A percentile compares a stretch with the other conserved stretches of the same genome.
Conservation (phyloP, 2,113 vertebrate species). For the Alectura lathami region DNA sequence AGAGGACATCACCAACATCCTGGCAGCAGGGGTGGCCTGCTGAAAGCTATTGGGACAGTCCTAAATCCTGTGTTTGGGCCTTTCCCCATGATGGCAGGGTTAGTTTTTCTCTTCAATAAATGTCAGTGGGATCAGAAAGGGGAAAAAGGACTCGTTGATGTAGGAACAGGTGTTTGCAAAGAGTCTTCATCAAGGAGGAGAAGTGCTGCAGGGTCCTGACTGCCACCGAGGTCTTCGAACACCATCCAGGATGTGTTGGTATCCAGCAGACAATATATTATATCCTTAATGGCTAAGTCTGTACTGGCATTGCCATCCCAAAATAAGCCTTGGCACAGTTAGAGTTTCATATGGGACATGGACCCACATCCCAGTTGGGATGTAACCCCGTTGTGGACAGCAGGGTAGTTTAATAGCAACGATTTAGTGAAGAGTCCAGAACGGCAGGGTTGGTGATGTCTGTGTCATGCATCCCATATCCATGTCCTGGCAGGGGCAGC, state of each 20-base stretch:
- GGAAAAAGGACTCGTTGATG: not conserved
- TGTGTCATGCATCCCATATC: not conserved
- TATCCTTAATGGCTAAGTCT: not conserved
- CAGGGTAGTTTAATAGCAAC: not conserved
- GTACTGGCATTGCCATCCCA: not conserved
- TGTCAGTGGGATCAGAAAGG: not conserved
- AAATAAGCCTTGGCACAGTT: not conserved
- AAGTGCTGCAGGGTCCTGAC: not conserved
- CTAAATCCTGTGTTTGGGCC: not conserved
- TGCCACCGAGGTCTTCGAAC: not conserved
- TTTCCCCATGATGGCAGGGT: not conserved
- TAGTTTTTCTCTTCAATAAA: not conserved
- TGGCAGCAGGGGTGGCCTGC: rapidly evolving
- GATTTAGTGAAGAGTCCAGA: not conserved
- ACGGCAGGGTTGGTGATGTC: not conserved
- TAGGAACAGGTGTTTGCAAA: not conserved
- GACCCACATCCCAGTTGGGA: not conserved
- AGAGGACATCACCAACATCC: not conserved
- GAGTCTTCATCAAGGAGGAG: not conserved
- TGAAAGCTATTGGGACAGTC: not conserved
- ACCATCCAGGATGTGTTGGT: not conserved
- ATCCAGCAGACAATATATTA: rapidly evolving
- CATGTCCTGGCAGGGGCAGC: not conserved
- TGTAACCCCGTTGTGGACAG: not conserved
- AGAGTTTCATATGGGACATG: not conserved